Conservation (phyloP, 1,140 invertebrate genomes). For the Chrysoperla carnea region DNA sequence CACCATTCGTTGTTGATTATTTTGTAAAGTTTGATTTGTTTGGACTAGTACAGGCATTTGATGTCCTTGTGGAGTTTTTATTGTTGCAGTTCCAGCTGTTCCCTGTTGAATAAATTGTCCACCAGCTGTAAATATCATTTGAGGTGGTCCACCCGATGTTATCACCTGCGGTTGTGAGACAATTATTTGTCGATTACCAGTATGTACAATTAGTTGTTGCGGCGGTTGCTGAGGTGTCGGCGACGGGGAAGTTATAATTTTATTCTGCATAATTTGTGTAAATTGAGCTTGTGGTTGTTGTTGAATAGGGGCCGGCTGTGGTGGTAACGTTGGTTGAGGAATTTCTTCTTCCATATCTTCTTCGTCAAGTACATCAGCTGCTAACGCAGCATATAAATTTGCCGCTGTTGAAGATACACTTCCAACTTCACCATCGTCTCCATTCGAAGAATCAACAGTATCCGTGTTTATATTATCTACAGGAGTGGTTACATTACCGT, state of each 20-base stretch:
- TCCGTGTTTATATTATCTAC: constrained; percentile 4
- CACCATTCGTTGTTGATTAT: constrained; percentile 20
- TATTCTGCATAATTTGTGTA: constrained; percentile 7
- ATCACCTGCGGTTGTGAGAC: constrained; percentile 17
- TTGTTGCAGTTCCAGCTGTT: constrained; percentile 20
- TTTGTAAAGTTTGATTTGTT: constrained; percentile 13
- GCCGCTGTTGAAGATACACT: constrained; percentile 47
- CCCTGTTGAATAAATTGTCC: constrained; percentile 6
- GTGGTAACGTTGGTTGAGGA: constrained; percentile 10
- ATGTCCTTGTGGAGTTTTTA: constrained; percentile 24
- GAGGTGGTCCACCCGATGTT: constrained; percentile 11
- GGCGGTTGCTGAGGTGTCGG: constrained; percentile 9
- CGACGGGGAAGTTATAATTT: constrained; percentile 9
- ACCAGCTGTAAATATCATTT: constrained; percentile 7
- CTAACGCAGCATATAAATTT: constrained; percentile 48
- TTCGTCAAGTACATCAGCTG: constrained; percentile 50
- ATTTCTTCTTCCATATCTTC: constrained; percentile 36
- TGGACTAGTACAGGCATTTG: constrained; percentile 27
- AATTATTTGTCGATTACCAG: constrained; percentile 18
- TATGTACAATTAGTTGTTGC: constrained; percentile 6
- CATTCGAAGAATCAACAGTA: constrained; percentile 23
- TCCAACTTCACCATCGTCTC: constrained; percentile 25
- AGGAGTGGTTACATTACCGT: constrained; percentile 24
- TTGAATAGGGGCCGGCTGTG: constrained; percentile 9
- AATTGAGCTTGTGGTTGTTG: constrained; percentile 15